Percentiles rank a stretch among this genome's conserved stretches.
Evolutionary conservation across 2,113 vertebrate genomes (phyloP).

Genomic region (Circaetus gallicus): DNA sequence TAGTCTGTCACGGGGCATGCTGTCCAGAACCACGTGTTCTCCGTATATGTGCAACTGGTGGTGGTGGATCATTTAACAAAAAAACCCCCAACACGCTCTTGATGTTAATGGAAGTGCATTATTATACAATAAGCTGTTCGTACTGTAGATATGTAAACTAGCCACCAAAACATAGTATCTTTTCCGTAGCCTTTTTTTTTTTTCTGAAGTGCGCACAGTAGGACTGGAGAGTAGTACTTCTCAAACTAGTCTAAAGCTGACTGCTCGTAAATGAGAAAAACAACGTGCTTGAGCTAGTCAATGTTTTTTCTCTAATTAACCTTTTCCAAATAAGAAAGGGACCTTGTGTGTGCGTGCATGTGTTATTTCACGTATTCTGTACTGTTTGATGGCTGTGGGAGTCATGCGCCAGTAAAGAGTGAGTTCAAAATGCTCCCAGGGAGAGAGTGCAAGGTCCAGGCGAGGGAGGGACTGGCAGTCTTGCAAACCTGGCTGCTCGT

Average conservation of each 20-base stretch:
- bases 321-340: background rate
- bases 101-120: background rate
- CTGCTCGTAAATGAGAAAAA: background rate
- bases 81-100: fast-evolving
- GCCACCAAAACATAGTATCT: background rate
- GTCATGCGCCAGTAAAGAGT: background rate
- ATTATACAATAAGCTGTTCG: background rate
- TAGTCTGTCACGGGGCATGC: background rate
- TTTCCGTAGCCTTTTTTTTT: background rate
- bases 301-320: background rate
- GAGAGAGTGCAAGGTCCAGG: background rate
- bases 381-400: background rate
- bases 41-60: fast-evolving
- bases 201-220: background rate
- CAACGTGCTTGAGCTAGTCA: background rate
- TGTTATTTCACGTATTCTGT: background rate
- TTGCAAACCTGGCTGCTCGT: background rate
- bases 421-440: background rate
- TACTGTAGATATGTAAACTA: background rate
- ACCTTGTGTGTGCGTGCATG: background rate
- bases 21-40: background rate
- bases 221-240: background rate
- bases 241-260: background rate
- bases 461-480: background rate
- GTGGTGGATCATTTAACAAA: background rate